Percentiles rank a stretch among this genome's conserved stretches.
These are phyloP conservation scores for Helicoverpa armigera DNA, from an alignment of 1,140 invertebrate species.

Conservation along the genomic window DNA sequence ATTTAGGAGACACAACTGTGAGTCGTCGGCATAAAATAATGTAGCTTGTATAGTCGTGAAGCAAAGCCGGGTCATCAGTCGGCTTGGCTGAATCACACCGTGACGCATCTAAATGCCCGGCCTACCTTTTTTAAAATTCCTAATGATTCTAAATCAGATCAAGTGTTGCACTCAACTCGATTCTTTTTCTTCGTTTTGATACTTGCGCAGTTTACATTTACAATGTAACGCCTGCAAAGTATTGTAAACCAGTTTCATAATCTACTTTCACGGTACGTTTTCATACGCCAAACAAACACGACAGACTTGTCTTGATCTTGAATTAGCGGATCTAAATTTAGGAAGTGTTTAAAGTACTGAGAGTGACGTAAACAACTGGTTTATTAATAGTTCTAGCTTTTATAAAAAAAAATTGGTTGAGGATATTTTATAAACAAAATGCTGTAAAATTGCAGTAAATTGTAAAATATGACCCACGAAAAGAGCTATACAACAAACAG, in stretches of 20 bases:
- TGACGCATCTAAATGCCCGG: constrained; percentile 50
- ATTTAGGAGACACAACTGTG: constrained; percentile 64
- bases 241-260: constrained; percentile 36
- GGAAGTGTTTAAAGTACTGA: not conserved
- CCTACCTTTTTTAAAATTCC: constrained; percentile 25
- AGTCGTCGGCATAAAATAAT: constrained; percentile 55
- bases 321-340: constrained; percentile 15
- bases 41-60: constrained; percentile 50
- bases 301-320: constrained; percentile 40
- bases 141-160: constrained; percentile 26
- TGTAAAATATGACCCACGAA: constrained; percentile 21
- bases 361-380: not conserved
- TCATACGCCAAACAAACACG: constrained; percentile 36
- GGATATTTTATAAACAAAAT: not conserved
- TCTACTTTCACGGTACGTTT: constrained; percentile 36
- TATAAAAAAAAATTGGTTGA: not conserved
- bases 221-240: constrained; percentile 1
- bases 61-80: constrained; percentile 75
- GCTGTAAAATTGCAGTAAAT: not conserved
- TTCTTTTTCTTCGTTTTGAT: not conserved
- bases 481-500: constrained; percentile 55
- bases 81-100: constrained; percentile 69
- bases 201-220: not conserved
- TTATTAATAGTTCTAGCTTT: not conserved
- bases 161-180: constrained; percentile 5